These are phyloP conservation scores for Porites lobata DNA, from an alignment of 92 coral and sea anemone species.

Conservation along the genomic window DNA sequence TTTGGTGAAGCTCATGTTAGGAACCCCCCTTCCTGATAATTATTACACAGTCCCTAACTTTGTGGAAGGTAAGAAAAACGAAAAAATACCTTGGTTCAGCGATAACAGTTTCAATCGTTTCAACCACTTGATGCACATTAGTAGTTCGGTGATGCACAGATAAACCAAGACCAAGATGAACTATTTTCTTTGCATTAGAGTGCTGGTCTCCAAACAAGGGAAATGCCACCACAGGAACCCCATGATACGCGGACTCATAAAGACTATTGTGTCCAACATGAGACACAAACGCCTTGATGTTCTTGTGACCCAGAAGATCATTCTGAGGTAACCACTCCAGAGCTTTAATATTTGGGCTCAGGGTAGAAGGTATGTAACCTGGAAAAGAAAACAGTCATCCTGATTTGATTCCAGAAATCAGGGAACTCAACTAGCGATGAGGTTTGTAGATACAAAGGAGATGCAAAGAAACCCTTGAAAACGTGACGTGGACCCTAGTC, in stretches of 20 bases:
- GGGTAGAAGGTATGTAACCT: constrained; percentile 65
- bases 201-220: constrained; percentile 68
- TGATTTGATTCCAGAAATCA: background rate
- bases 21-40: too few species aligned
- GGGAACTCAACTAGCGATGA: too few species aligned
- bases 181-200: constrained; percentile 50
- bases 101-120: constrained; percentile 51
- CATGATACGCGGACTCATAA: constrained; percentile 71
- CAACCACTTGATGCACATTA: constrained; percentile 36
- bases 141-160: constrained; percentile 42
- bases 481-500: too few species aligned
- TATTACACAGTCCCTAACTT: background rate
- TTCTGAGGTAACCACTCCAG: constrained; percentile 79
- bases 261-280: constrained; percentile 77
- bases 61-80: too few species aligned
- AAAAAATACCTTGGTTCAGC: constrained; percentile 58
- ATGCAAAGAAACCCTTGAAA: too few species aligned
- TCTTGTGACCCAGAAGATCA: constrained; percentile 69
- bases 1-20: too few species aligned
- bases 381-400: background rate
- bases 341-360: constrained; percentile 42
- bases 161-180: constrained; percentile 60
- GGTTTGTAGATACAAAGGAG: too few species aligned
- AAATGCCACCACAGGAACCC: constrained; percentile 75
- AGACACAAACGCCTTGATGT: constrained; percentile 68